A percentile compares a stretch with the other conserved stretches of the same genome.
phyloP scores from a whole-genome alignment of 2,888 invertebrate species.

The Conomelus anceps region DNA sequence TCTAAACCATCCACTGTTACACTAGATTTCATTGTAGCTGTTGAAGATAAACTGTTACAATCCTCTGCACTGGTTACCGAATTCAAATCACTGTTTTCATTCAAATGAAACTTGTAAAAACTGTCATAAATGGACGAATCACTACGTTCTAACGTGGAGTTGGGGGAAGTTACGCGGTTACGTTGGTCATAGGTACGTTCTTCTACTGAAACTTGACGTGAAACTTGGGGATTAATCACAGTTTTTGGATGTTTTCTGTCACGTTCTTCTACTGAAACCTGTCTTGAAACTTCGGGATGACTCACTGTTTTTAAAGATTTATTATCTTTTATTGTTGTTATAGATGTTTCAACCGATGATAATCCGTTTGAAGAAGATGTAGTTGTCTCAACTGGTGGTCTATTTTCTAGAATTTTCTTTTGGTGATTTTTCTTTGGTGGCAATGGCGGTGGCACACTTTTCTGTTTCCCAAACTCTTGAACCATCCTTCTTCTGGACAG shows the following conservation, averaged over 20 bases:
- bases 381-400: neutral
- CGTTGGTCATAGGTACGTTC: constrained; percentile 64
- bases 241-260: neutral
- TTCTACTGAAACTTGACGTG: constrained; percentile 40
- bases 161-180: neutral
- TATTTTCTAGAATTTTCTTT: neutral
- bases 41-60: neutral
- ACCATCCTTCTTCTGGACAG: neutral
- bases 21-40: neutral
- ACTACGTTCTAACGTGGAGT: neutral
- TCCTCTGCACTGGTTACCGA: constrained; percentile 28
- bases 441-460: neutral
- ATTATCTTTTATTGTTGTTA: neutral
- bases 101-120: constrained; percentile 69
- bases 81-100: constrained; percentile 56
- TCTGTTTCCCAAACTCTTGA: neutral
- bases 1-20: constrained; percentile 41
- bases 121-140: constrained; percentile 16
- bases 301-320: neutral
- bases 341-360: neutral
- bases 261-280: neutral
- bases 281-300: neutral
- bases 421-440: neutral
- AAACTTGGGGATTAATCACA: neutral
- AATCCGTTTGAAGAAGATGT: neutral